Base-by-base conservation (phyloP, 2,797 vertebrate species). In the Gallinago stenura region DNA sequence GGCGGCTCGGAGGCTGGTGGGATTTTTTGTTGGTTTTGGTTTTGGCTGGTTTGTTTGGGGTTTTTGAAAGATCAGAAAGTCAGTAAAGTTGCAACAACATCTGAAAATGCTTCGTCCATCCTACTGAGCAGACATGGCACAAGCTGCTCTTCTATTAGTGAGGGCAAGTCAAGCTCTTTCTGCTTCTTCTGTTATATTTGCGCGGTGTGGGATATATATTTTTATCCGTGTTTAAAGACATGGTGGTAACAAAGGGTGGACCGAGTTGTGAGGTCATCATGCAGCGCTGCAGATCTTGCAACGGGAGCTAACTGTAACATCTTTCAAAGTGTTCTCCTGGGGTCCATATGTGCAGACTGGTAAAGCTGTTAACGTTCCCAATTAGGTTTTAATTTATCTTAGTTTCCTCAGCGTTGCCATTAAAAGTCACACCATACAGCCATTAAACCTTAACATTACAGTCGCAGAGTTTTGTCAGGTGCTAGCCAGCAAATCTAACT, bases 391-490 rank as follows among this genome's bases (percentile, higher is more conserved):
- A 98, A 99, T 99, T 98, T 98, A 98, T 99, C 97, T 97, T 98
- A 87, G 96, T 98, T 98, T 98, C 98, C 97, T 97, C 73, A 93
- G 97, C 65, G 35, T 95, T 97, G 97, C 97, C 94, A 91, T 97
- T 97, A 96, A 94, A 93, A 97, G 98, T 98, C 96, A 97, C 97
- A 98, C 94, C 53, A 85, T 94, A 92, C 93, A 98, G 86, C 86
- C 97, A 97, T 98, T 98, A 98, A 98, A 96, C 96, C 82, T 97
- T 93, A 84, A 71, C 97, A 57, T 98, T 98, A 94, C 98, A 98
- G 98, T 94, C 89, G 97, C 86, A 91, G 97, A 98, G 98, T 99
- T 99, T 99, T 98, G 98, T 99, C 99, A 99, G 99, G 98, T 99
- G 99, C 98, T 98, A 97, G 97, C 97, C 98, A 98, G 97, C 94